These are phyloP conservation scores for Sericinus montela DNA, from an alignment of 2,888 invertebrate species.

Conservation along the genomic window DNA sequence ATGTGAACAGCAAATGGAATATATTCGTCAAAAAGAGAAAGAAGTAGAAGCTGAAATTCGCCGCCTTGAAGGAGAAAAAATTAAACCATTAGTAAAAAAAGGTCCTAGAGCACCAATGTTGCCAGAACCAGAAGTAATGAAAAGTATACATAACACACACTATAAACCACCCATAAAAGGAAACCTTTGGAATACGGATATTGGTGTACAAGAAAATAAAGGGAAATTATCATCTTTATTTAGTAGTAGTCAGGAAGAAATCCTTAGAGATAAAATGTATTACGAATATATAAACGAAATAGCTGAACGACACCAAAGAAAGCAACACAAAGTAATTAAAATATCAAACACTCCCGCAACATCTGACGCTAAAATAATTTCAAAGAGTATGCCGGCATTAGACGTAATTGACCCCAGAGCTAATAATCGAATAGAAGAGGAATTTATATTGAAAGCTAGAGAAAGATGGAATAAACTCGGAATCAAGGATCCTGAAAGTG, in stretches of 20 bases:
- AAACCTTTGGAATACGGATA: slow-evolving; percentile 41
- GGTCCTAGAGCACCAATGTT: slow-evolving; percentile 62
- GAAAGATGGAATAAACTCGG: slow-evolving; percentile 85
- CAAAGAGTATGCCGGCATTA: slow-evolving; percentile 59
- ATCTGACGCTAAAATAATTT: slow-evolving; percentile 37
- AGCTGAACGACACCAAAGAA: slow-evolving; percentile 87
- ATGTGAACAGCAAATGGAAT: slow-evolving; percentile 81
- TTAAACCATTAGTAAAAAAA: slow-evolving; percentile 31
- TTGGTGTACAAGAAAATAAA: slow-evolving; percentile 32
- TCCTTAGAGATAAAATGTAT: slow-evolving; percentile 89
- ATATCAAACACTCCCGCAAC: slow-evolving; percentile 79
- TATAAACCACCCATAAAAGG: slow-evolving; percentile 71
- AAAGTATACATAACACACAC: slow-evolving; percentile 42
- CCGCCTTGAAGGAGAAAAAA: slow-evolving; percentile 79
- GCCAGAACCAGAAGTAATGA: slow-evolving; percentile 48
- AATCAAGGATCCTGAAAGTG: slow-evolving; percentile 83
- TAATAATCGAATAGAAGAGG: slow-evolving; percentile 82
- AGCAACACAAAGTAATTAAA: slow-evolving; percentile 89
- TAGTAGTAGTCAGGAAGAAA: slow-evolving; percentile 84
- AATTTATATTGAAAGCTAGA: slow-evolving; percentile 88
- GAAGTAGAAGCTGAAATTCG: slow-evolving; percentile 83
- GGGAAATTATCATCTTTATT: slow-evolving; percentile 56
- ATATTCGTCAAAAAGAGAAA: slow-evolving; percentile 83
- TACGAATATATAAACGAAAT: slow-evolving; percentile 90
- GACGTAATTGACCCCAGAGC: slow-evolving; percentile 58